A percentile compares a stretch with the other conserved stretches of the same genome.
phyloP scores from a whole-genome alignment of 2,797 vertebrate genomes.

The Myripristis murdjan region DNA sequence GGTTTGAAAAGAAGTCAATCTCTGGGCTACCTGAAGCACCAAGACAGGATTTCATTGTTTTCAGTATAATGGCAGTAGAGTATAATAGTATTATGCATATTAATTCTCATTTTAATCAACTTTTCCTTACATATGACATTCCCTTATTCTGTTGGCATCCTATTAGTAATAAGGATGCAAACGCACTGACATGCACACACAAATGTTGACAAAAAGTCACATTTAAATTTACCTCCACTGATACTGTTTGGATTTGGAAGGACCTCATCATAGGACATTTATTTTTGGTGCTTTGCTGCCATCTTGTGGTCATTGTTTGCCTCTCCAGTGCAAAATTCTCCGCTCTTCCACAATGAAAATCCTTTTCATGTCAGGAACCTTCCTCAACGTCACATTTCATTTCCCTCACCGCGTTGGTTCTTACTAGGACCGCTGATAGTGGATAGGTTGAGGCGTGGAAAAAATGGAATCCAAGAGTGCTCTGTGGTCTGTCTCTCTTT shows the following conservation, averaged over 20 bases:
- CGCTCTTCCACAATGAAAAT: not conserved
- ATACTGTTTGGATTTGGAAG: not conserved
- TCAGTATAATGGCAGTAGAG: too few relatives aligned
- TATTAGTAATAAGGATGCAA: not conserved
- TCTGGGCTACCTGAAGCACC: not conserved
- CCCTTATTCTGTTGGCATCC: too few relatives aligned
- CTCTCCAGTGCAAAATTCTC: not conserved
- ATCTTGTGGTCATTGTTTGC: constrained; percentile 52
- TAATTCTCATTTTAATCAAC: not conserved
- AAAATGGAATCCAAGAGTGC: constrained; percentile 42
- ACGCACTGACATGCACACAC: not conserved
- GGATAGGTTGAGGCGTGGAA: constrained; percentile 39
- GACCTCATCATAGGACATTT: not conserved
- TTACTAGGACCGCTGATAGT: constrained; percentile 32
- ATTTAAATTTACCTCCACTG: not conserved
- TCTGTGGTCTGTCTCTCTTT: constrained; percentile 25
- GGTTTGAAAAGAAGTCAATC: not conserved
- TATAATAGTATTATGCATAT: not conserved
- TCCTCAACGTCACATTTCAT: constrained; percentile 16
- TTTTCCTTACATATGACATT: not conserved
- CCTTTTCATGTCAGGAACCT: not conserved
- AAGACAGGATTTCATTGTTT: too few relatives aligned
- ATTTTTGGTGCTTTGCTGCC: constrained; percentile 58
- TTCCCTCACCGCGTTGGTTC: not conserved
- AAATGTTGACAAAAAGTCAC: too few relatives aligned